Evolutionary conservation across 1,140 invertebrate genomes (phyloP).

Genomic region (Drosophila bocki): DNA sequence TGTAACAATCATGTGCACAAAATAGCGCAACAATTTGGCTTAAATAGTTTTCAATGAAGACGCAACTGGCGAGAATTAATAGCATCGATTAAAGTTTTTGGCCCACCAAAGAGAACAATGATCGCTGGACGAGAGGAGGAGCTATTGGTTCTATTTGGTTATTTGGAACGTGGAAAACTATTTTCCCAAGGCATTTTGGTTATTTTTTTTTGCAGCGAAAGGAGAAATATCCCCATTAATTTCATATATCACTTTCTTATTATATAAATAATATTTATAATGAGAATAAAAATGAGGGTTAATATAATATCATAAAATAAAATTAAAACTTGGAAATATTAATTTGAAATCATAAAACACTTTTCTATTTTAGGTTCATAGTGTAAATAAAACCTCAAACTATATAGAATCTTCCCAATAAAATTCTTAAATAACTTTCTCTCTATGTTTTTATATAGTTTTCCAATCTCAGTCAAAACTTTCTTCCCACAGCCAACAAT

Average conservation of each 20-base stretch:
- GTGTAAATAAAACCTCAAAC: background rate
- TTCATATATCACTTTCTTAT: background rate
- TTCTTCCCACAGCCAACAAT: conserved; percentile 40
- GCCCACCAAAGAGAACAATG: conserved; percentile 51
- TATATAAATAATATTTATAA: background rate
- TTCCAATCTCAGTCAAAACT: conserved; percentile 1
- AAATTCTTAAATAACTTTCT: conserved; percentile 30
- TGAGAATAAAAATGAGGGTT: background rate
- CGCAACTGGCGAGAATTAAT: conserved; percentile 67
- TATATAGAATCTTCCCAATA: background rate
- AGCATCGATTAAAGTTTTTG: conserved; percentile 54
- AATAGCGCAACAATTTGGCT: conserved; percentile 83
- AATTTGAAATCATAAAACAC: background rate
- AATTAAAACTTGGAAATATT: background rate
- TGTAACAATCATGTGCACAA: conserved; percentile 83
- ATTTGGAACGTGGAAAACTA: conserved; percentile 39
- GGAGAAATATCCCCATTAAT: too few relatives aligned
- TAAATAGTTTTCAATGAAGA: conserved; percentile 82
- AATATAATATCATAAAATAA: background rate
- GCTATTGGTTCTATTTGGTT: conserved; percentile 4
- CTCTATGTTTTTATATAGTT: conserved; percentile 21
- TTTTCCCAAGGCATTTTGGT: conserved; percentile 12
- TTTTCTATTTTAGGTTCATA: background rate
- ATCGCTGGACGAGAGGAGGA: background rate
- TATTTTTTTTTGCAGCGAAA: background rate